Evolutionary conservation across 2,113 vertebrate species (phyloP), one percentile per base, ranked within the genome.

Genomic region (Tragulus kanchil): DNA sequence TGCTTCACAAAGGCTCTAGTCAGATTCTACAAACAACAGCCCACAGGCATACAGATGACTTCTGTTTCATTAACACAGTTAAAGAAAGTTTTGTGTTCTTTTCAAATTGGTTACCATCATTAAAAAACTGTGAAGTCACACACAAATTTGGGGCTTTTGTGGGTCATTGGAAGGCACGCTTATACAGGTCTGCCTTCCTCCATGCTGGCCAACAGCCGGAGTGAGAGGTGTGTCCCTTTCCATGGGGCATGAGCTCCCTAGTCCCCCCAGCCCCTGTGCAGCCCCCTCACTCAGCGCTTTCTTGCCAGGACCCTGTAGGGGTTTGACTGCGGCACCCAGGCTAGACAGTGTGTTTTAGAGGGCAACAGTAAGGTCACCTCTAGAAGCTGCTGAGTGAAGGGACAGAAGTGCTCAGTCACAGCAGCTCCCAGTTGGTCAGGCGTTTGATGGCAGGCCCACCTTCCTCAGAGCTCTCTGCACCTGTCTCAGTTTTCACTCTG

Each of bases 331-430:
- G 48, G 67, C 31, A n/a, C 12, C 56, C 58, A 4, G 23, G 59
- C 8, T 25, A 13, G 16, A 9, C 13, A 65, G 10, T 10, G 59
- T 78, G 52, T 59, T 77, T 65, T 78, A 42, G 56, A 84, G 48
- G 42, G 59, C 77, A 90, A 83, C 15, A 28, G 8, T 83, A 81
- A 54, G 23, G 65, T 61, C 8, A 58, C 48, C 23, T 71, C 71
- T 21, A 16, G n/a, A 78, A 65, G 56, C 13, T 50, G 14, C 23
- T 94, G 65, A 6, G 8, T 52, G 73, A 85, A 94, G 52, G 25
- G 13, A 11, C 2, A 28, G 31, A 25, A 3, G 17, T 3, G 42
- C 23, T 52, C 3, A 15, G 65, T 26, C 17, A 0, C 0, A 14
- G 17, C 26, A 52, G 73, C n/a, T 6, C 11, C 58, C 11, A 9